Base-by-base conservation (phyloP, 2,113 vertebrate species). In the Perca fluviatilis region DNA sequence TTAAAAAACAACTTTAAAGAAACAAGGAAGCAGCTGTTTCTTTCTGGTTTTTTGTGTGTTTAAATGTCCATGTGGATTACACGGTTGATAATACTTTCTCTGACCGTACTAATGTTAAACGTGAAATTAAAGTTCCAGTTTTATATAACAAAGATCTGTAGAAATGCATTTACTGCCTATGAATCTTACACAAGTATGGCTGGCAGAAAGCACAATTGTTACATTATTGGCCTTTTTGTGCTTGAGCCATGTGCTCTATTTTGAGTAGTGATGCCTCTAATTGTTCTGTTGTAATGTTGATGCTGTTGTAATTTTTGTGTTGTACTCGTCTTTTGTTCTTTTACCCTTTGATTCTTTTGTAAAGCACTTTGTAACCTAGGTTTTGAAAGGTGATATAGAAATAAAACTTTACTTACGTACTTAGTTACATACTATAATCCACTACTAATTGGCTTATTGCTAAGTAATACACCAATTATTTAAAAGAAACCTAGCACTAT, bases 1-100 rank as follows among this genome's bases (percentile, higher is more conserved):
- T 23, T 25, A 6, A 60, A 80, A 58, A 58, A 73, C 51, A 2
- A 6, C 18, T 54, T 69, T 30, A 71, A 77, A 49, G 74, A 80
- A 83, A 51, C 30, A 2, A 7, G 43, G 40, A 56, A 77, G 51
- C 30, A 61, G 74, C 51, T 25, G 25, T 61, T 72, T 79, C 57
- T 23, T 6, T 12, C 51, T 25, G 25, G 56, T 72, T 79, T 62
- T 23, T 6, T 12, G 7, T 18, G 12, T 63, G 13, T 64, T 25
- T 23, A 25, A 43, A 70, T 63, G 53, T 62, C 62, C 33, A 0
- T 54, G 56, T 65, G 49, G 60, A 69, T 79, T 65, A 71, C 57
- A 75, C 6, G 23, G 36, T 66, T 73, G 64, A 68, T 47, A 70
- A 62, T 36, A 46, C 3, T 62, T 70, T 70, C 46, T n/a, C 64